Conservation (phyloP, 2,888 invertebrate genomes). For the Emesis russula region DNA sequence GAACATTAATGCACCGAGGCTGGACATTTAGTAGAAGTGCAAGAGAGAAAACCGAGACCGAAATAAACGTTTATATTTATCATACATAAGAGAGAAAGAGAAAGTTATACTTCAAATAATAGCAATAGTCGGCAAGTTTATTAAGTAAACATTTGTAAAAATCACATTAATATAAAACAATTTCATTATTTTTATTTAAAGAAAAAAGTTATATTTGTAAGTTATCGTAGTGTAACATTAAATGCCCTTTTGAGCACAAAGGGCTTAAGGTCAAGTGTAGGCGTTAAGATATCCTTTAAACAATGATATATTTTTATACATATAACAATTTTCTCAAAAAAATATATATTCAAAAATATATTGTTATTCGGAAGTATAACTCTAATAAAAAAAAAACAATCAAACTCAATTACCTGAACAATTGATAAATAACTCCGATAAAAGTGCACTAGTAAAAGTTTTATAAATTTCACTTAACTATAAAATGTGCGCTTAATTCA, state of each 20-base stretch:
- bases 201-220: not conserved
- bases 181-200: not conserved
- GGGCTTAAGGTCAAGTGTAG: conserved; percentile 80
- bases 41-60: conserved; percentile 21
- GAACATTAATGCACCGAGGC: conserved; percentile 11
- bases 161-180: not conserved
- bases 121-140: conserved; percentile 2
- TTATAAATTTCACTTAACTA: conserved; percentile 92
- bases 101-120: conserved; percentile 14
- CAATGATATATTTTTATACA: conserved; percentile 17
- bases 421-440: conserved; percentile 81
- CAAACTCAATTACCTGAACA: conserved; percentile 78
- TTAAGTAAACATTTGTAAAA: not conserved
- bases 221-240: not conserved
- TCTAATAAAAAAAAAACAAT: conserved; percentile 2
- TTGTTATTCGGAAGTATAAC: not conserved
- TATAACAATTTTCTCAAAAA: not conserved
- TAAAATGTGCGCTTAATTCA: conserved; percentile 94
- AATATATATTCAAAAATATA: not conserved
- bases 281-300: conserved; percentile 42
- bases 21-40: conserved; percentile 2
- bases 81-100: conserved; percentile 7
- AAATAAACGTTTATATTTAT: conserved; percentile 19
- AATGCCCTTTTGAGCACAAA: conserved; percentile 56
- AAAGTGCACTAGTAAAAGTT: conserved; percentile 89